phyloP scores from a whole-genome alignment of 2,797 vertebrate genomes.

The Phalloptychus januarius region DNA sequence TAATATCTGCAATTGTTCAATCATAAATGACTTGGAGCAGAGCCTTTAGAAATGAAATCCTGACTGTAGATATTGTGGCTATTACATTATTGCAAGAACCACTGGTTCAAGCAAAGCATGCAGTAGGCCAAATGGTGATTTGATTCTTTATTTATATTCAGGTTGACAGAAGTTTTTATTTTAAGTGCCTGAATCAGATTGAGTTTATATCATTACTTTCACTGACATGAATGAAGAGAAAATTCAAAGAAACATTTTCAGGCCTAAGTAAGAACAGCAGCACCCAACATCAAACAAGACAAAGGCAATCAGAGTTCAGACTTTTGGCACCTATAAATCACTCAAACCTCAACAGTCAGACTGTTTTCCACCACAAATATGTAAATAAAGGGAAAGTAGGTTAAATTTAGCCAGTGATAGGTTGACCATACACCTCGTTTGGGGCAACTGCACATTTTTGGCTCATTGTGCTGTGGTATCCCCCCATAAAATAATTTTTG shows the following conservation, averaged over 20 bases:
- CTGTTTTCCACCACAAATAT: background rate
- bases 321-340: background rate
- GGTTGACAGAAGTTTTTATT: no score
- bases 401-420: background rate
- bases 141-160: no score
- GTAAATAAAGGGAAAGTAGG: background rate
- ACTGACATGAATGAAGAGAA: background rate
- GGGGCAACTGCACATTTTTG: background rate
- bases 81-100: background rate
- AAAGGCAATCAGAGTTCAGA: background rate
- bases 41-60: background rate
- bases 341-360: background rate
- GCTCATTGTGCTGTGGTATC: background rate
- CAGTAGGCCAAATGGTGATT: background rate
- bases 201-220: background rate
- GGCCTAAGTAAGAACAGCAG: no score
- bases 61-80: background rate
- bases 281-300: no score
- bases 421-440: background rate
- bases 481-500: background rate
- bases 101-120: background rate
- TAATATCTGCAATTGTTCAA: background rate
- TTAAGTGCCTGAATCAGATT: no score
- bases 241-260: no score
- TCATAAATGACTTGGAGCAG: background rate